Evolutionary conservation across 2,888 invertebrate species (phyloP).

Genomic region (Habrosyne pyritoides): DNA sequence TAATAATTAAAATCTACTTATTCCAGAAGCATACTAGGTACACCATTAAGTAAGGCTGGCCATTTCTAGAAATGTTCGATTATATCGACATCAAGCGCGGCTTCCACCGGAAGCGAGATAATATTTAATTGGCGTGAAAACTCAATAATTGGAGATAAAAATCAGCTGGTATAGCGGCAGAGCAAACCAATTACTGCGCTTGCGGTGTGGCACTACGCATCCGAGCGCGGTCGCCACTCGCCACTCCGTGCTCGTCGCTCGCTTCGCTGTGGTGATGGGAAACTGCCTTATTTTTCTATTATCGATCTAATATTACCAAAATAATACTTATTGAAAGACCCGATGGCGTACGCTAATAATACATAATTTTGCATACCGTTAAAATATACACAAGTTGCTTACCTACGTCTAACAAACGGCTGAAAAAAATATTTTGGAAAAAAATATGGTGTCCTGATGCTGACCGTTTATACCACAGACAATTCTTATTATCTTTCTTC

Average conservation of each 20-base stretch:
- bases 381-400: too few species aligned
- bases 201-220: slow-evolving; percentile 65
- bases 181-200: slow-evolving; percentile 76
- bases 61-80: slow-evolving; percentile 50
- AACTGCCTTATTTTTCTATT: background rate
- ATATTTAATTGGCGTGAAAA: slow-evolving; percentile 82
- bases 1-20: slow-evolving; percentile 32
- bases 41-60: slow-evolving; percentile 11
- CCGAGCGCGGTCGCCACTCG: slow-evolving; percentile 54
- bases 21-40: slow-evolving; percentile 31
- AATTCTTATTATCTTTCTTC: too few species aligned
- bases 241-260: slow-evolving; percentile 10
- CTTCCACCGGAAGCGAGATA: slow-evolving; percentile 76
- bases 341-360: too few species aligned
- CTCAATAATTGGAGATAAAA: slow-evolving; percentile 82
- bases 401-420: too few species aligned
- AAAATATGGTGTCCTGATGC: too few species aligned
- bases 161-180: slow-evolving; percentile 62
- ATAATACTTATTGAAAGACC: too few species aligned
- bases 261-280: slow-evolving; percentile 35
- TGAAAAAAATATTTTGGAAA: too few species aligned
- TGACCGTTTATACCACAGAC: too few species aligned
- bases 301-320: slow-evolving; percentile 10
- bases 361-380: too few species aligned
- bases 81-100: slow-evolving; percentile 56